Percentiles rank a stretch among this genome's conserved stretches.
phyloP scores from a whole-genome alignment of 2,888 invertebrate species.

The Ochropleura plecta region DNA sequence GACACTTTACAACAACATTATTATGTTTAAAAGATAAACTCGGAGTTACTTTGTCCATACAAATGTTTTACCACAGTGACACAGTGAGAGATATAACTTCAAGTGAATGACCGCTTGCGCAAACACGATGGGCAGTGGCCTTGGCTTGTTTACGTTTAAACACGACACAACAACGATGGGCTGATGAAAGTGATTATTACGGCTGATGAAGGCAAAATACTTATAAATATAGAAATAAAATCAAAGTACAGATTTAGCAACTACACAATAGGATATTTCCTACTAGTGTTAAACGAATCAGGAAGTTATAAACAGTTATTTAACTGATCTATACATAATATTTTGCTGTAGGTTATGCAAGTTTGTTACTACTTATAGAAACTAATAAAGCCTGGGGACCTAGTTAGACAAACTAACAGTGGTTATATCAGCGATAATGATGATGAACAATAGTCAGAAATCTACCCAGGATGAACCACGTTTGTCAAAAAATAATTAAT shows the following conservation, averaged over 20 bases:
- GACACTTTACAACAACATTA: constrained; percentile 26
- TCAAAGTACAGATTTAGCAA: not conserved
- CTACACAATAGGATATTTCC: constrained; percentile 6
- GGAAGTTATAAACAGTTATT: constrained; percentile 14
- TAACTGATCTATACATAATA: constrained; percentile 15
- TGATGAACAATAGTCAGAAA: not conserved
- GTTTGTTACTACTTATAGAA: not conserved
- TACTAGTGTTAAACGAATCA: constrained; percentile 1
- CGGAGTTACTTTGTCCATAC: constrained; percentile 43
- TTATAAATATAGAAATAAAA: not conserved
- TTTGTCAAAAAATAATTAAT: not conserved
- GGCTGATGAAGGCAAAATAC: not conserved
- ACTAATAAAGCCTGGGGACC: not conserved
- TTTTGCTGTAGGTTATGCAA: constrained; percentile 27
- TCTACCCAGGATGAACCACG: not conserved
- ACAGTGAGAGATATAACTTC: constrained; percentile 49
- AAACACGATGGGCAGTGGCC: constrained; percentile 60
- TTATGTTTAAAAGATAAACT: constrained; percentile 57
- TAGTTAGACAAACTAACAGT: not conserved
- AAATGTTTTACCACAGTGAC: constrained; percentile 58
- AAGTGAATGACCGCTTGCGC: constrained; percentile 70
- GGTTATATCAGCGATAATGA: not conserved
- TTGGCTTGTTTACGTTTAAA: constrained; percentile 64
- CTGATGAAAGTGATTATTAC: constrained; percentile 28
- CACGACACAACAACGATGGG: constrained; percentile 21